phyloP scores from a whole-genome alignment of 2,888 invertebrate genomes.

The Cotesia congregata region DNA sequence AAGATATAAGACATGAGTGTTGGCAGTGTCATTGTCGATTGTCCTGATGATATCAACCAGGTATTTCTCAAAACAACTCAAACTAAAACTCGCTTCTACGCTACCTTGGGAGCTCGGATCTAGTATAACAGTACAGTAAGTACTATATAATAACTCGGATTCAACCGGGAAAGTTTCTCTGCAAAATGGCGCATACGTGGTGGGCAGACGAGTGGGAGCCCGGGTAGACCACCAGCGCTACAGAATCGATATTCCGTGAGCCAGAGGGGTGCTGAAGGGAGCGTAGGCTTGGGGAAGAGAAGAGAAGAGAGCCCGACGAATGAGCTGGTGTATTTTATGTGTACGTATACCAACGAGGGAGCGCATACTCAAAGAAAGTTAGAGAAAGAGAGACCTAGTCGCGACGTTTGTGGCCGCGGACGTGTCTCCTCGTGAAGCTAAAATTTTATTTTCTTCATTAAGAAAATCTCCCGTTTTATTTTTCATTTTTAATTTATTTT shows the following conservation, averaged over 20 bases:
- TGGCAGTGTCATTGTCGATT: neutral
- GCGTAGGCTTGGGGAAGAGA: conserved; percentile 35
- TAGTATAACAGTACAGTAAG: neutral
- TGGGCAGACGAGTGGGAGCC: conserved; percentile 37
- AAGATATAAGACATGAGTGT: neutral
- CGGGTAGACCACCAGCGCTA: conserved; percentile 42
- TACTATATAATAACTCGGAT: neutral
- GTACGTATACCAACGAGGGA: conserved; percentile 30
- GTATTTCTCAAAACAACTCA: no score
- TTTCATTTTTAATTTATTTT: neutral
- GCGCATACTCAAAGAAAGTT: conserved; percentile 36
- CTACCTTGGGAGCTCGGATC: no score
- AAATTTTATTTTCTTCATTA: neutral
- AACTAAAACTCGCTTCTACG: no score
- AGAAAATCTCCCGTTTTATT: neutral
- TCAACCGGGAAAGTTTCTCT: conserved; percentile 31
- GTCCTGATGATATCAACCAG: neutral
- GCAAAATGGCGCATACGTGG: conserved; percentile 39
- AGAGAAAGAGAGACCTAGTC: conserved; percentile 39
- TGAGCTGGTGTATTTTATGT: conserved; percentile 6
- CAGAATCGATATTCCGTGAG: conserved; percentile 52
- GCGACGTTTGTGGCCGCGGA: conserved; percentile 33
- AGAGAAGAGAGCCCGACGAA: conserved; percentile 16
- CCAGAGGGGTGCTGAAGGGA: conserved; percentile 20
- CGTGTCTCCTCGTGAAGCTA: conserved; percentile 18